A percentile compares a stretch with the other conserved stretches of the same genome.
phyloP scores from a whole-genome alignment of 2,888 invertebrate genomes.

The Pterostichus madidus region DNA sequence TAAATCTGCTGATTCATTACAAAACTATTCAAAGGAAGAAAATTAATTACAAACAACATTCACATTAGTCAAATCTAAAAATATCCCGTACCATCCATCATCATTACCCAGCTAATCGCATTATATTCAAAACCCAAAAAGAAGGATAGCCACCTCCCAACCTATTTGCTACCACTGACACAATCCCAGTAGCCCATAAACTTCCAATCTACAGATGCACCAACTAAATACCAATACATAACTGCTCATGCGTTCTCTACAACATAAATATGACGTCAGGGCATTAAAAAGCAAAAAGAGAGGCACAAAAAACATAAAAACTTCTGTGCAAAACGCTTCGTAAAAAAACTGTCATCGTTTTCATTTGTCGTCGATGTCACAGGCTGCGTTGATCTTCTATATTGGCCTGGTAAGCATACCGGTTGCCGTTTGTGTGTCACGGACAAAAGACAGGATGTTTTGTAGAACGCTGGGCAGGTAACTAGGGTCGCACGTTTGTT shows the following conservation, averaged over 20 bases:
- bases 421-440: background rate
- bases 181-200: background rate
- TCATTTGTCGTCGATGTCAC: conserved; percentile 60
- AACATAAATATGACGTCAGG: conserved; percentile 55
- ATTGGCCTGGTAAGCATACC: conserved; percentile 48
- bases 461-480: conserved; percentile 28
- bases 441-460: conserved; percentile 62
- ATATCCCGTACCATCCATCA: conserved; percentile 36
- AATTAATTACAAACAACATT: conserved; percentile 35
- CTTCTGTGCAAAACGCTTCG: conserved; percentile 8
- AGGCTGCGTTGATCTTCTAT: conserved; percentile 33
- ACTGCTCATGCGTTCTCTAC: conserved; percentile 41
- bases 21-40: conserved; percentile 4
- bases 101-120: conserved; percentile 40
- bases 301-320: conserved; percentile 26
- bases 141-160: conserved; percentile 13
- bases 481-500: conserved; percentile 21
- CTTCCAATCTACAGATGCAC: background rate
- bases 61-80: conserved; percentile 17
- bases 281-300: conserved; percentile 45
- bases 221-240: conserved; percentile 43
- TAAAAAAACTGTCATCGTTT: conserved; percentile 58
- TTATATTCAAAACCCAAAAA: conserved; percentile 47
- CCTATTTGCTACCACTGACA: conserved; percentile 32
- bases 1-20: conserved; percentile 17